Evolutionary conservation across 1,140 invertebrate species (phyloP), one percentile per base, ranked within the genome.

Genomic region (Venustaconcha ellipsiformis): DNA sequence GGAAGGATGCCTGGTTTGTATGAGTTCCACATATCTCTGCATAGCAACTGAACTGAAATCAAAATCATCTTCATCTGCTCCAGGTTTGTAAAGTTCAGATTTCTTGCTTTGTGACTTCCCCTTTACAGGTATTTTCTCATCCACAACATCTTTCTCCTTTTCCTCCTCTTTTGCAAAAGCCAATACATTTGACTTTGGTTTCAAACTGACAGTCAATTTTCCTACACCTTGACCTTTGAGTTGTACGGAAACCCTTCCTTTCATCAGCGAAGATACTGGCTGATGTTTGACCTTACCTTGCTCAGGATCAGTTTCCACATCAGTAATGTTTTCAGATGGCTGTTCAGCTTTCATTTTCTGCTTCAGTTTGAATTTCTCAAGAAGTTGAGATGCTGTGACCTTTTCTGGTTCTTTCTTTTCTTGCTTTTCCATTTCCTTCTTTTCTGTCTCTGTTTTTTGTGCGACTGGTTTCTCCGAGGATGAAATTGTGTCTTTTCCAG

Each of bases 331-430:
- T 48, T 65, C 23, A 14, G 60, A 68, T 57, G 63, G 59, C 23
- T 77, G 70, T 57, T 18, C 57, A 15, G 57, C 63, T 18, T 77
- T 71, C 6, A 69, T 18, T 62, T 76, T 68, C 30, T 62, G 60
- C 30, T 70, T 77, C 30, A 67, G 70, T 26, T 77, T 77, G 56
- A 77, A 77, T 57, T 77, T 77, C 68, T 77, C 75, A 26, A 77
- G 48, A 30, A 77, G 58, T n/a, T 77, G 75, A 15, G 75, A 70
- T 57, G 75, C 70, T 30, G 71, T 77, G n/a, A 76, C 57, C 65
- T 12, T 72, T 67, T 70, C 65, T 55, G 67, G 66, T 71, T 76
- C 67, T 30, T 74, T 77, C 63, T 63, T 62, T 23, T 26, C 15
- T 26, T 66, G 55, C 6, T 63, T 67, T 26, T 75, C 67, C 73